These are phyloP conservation scores for Daboia siamensis DNA, from an alignment of 2,113 vertebrate species.

Conservation along the genomic window DNA sequence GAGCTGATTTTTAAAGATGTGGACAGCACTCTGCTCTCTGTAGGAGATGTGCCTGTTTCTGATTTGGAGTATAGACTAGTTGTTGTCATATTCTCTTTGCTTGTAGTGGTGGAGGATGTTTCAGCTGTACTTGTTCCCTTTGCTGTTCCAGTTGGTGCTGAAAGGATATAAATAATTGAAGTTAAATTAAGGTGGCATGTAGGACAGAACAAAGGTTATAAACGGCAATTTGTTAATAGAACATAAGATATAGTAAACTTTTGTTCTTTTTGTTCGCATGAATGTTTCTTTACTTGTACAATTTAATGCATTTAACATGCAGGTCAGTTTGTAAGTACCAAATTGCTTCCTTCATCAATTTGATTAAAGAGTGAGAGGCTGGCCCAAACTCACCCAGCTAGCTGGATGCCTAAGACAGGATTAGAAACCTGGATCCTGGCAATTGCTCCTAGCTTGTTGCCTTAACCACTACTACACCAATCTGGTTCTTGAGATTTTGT, in stretches of 20 bases:
- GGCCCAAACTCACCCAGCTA: background rate
- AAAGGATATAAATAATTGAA: background rate
- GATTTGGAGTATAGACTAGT: background rate
- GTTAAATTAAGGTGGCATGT: background rate
- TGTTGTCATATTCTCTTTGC: background rate
- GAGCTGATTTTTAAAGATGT: background rate
- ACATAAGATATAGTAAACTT: background rate
- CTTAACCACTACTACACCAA: background rate
- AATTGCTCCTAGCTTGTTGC: background rate
- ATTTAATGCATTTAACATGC: background rate
- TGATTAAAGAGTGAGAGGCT: background rate
- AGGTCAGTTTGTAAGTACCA: background rate
- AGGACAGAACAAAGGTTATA: background rate
- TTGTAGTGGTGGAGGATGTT: no score
- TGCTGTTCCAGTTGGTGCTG: background rate
- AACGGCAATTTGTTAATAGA: background rate
- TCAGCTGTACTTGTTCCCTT: fast-evolving
- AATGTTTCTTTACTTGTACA: background rate
- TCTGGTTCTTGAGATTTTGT: background rate
- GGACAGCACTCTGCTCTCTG: background rate
- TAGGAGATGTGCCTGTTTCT: background rate
- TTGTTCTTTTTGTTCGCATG: background rate
- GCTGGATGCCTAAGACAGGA: background rate
- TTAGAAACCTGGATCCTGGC: background rate
- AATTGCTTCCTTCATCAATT: background rate